Conservation (phyloP, 2,113 vertebrate genomes). For the Cyanocitta stelleri region DNA sequence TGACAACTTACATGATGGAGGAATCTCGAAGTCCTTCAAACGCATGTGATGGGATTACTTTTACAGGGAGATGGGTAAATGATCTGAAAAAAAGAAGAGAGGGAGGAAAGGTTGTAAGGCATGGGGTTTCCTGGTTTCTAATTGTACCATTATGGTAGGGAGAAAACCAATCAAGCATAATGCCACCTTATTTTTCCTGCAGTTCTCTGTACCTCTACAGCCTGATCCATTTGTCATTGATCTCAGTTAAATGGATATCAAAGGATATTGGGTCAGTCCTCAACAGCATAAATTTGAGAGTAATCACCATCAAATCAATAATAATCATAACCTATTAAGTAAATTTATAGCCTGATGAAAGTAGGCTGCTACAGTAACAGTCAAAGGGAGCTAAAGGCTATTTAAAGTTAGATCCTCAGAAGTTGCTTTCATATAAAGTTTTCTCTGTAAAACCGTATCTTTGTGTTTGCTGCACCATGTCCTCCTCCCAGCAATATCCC, state of each 20-base stretch:
- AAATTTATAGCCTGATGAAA: not conserved
- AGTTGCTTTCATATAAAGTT: not conserved
- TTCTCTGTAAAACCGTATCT: not conserved
- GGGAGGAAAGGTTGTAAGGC: not conserved
- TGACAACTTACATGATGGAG: constrained; percentile 81
- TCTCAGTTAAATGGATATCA: not conserved
- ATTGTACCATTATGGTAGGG: not conserved
- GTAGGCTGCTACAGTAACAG: not conserved
- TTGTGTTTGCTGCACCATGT: not conserved
- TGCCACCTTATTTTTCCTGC: not conserved
- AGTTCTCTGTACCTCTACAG: not conserved
- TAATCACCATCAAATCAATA: not conserved
- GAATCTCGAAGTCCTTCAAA: constrained; percentile 85
- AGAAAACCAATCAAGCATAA: not conserved
- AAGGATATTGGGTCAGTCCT: not conserved
- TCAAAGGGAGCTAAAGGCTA: not conserved
- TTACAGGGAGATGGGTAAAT: constrained; percentile 79
- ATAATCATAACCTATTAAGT: not conserved
- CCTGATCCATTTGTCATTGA: not conserved
- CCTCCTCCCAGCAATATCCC: not conserved
- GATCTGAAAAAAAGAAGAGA: constrained; percentile 70
- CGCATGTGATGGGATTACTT: constrained; percentile 78
- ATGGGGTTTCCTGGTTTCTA: not conserved
- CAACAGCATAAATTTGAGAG: not conserved
- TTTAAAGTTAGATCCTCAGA: not conserved